Base-by-base conservation (phyloP, 1,140 invertebrate species). In the Neodiprion lecontei region DNA sequence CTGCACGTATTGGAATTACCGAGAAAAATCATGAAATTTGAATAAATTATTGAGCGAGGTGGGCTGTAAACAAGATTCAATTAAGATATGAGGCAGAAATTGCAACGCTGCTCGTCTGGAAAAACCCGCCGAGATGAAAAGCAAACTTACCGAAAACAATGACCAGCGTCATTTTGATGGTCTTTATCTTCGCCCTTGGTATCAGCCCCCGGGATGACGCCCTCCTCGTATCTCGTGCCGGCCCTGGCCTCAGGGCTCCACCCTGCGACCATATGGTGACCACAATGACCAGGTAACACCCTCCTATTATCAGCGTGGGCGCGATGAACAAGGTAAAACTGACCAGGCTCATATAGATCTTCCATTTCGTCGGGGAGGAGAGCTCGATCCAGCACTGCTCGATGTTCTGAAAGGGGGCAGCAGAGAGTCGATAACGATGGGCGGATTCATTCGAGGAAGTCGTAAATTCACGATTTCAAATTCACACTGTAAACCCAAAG, bases 81-180 rank as follows among this genome's bases (percentile, higher is more conserved):
- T 40, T 40, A 40, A 40, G 28, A 40, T 40, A 40, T 40, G 28
- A 5, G 28, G 0, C 5, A 40, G 28, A 40, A 40, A 40, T 40
- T 40, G 28, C 28, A 14, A 14, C 53, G 53, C 53, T 0, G 11
- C 53, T 61, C 5, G 7, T 61, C 53, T 17, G 53, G n/a, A 61
- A 0, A 17, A 61, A 14, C n/a, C 53, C 11, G 9, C 53, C 53
- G 53, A 17, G 11, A 61, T 9, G n/a, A 61, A 9, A 14, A 61
- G 7, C 53, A 73, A 78, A 88, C 91, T 92, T 87, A 96, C 96
- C 95, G 82, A 97, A 95, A 75, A 98, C 96, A 80, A 98, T 98
- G 74, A 97, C 96, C 77, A 98, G 94, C 0, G 97, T 98, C 97
- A 98, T 98, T 88, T 98, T 98, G 67, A 98, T 94, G n/a, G 96